Evolutionary conservation across 2,113 vertebrate genomes (phyloP), one percentile per base, ranked within the genome.

Genomic region (Tupaia tana): DNA sequence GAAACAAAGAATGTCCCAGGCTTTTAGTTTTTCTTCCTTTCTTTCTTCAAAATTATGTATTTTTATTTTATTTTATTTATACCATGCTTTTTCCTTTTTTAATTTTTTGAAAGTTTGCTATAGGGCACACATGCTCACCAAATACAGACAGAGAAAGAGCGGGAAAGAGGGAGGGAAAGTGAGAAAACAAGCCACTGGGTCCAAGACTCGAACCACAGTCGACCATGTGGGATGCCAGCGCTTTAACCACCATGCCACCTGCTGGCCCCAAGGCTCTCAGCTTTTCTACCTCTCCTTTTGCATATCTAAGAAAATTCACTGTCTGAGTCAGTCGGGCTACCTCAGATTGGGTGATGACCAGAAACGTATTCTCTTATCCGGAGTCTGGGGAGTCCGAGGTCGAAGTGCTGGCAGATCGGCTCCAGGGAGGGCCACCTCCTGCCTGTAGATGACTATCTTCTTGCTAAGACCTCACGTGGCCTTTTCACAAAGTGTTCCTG

Each of bases 381-480:
- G 59, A 85, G 43, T 63, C 43, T 18, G 83, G 27, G 52, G 63
- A 58, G 31, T 63, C 27, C 59, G 24, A 52, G 43, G 11, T n/a
- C 11, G 13, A 63, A 25, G 12, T 15, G 67, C 70, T 2, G 1
- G 24, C 58, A 14, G 61, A 34, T 52, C 6, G 25, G 78, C 56
- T 19, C n/a, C 34, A 2, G 25, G 9, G n/a, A 84, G 29, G 56
- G 27, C 19, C 12, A 31, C 27, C n/a, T 58, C 18, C 31, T 54
- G 54, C 43, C n/a, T 84, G 27, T 12, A 61, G n/a, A 52, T 12
- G 77, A 4, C 58, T 6, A 0, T 16, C 22, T 69, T 78, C 70
- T 43, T 0, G 0, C 63, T 43, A 22, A 34, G n/a, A 11, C 59
- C 75, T 83, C 20, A 7, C 0, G 0, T 0, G 54, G 75, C 63